A percentile compares a stretch with the other conserved stretches of the same genome.
phyloP scores from a whole-genome alignment of 2,888 invertebrate genomes.

The Chalcosyrphus nemorum region DNA sequence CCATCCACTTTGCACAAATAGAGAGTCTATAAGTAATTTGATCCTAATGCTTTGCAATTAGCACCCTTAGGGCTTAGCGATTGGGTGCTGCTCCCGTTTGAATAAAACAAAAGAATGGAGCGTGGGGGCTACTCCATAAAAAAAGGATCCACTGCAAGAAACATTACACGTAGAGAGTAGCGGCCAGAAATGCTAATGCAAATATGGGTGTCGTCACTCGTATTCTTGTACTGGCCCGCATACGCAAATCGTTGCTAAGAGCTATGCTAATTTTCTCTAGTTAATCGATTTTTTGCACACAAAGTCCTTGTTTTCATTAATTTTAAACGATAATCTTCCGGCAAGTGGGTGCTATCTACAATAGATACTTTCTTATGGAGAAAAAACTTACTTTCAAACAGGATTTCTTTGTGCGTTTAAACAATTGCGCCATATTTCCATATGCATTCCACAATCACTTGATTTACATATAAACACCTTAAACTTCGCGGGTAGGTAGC shows the following conservation, averaged over 20 bases:
- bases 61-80: background rate
- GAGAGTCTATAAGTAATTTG: background rate
- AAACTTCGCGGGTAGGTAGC: constrained; percentile 14
- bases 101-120: background rate
- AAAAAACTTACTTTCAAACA: constrained; percentile 80
- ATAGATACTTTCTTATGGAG: no score
- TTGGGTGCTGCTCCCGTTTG: background rate
- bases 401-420: constrained; percentile 81
- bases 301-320: background rate
- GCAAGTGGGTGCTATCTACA: background rate
- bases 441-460: constrained; percentile 8
- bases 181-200: background rate
- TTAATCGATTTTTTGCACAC: constrained; percentile 36
- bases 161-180: no score
- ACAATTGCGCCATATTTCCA: constrained; percentile 78
- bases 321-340: background rate
- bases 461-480: constrained; percentile 33
- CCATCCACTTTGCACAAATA: background rate
- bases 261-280: constrained; percentile 18
- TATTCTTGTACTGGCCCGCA: background rate
- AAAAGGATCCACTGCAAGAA: background rate
- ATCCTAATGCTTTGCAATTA: background rate
- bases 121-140: background rate
- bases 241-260: constrained; percentile 26
- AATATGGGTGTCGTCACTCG: background rate